Evolutionary conservation across 2,113 vertebrate genomes (phyloP).

Genomic region (Empidonax traillii): DNA sequence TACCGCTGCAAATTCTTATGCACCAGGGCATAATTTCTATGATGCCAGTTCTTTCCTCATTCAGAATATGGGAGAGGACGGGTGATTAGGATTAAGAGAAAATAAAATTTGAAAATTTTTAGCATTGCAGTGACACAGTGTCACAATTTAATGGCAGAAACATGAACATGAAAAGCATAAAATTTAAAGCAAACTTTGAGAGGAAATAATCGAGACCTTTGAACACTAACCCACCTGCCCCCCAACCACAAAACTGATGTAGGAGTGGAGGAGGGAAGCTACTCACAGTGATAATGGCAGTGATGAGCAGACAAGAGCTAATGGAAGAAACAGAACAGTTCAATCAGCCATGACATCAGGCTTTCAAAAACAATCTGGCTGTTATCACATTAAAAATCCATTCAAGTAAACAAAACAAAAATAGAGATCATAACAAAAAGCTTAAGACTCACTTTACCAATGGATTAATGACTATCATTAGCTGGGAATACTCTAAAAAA

Average conservation of each 20-base stretch:
- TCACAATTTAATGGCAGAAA: constrained; percentile 54
- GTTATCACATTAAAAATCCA: constrained; percentile 49
- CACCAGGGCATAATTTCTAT: neutral
- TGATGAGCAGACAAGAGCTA: constrained; percentile 6
- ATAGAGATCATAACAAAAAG: neutral
- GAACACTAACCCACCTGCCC: neutral
- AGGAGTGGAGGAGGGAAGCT: constrained; percentile 5
- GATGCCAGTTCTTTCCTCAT: neutral
- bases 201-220: neutral
- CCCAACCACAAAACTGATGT: neutral
- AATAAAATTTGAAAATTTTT: constrained; percentile 56
- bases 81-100: constrained; percentile 68
- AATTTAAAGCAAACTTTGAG: neutral
- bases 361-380: constrained; percentile 33
- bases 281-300: constrained; percentile 11
- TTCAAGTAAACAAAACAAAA: constrained; percentile 38
- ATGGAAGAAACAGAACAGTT: constrained; percentile 61
- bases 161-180: neutral
- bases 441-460: neutral
- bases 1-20: neutral
- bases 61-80: constrained; percentile 24
- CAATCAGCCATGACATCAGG: constrained; percentile 26
- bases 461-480: neutral
- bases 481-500: neutral
- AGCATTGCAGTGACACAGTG: constrained; percentile 17